These are phyloP conservation scores for Capitulum mitella DNA, from an alignment of 2,888 invertebrate species.

Conservation along the genomic window DNA sequence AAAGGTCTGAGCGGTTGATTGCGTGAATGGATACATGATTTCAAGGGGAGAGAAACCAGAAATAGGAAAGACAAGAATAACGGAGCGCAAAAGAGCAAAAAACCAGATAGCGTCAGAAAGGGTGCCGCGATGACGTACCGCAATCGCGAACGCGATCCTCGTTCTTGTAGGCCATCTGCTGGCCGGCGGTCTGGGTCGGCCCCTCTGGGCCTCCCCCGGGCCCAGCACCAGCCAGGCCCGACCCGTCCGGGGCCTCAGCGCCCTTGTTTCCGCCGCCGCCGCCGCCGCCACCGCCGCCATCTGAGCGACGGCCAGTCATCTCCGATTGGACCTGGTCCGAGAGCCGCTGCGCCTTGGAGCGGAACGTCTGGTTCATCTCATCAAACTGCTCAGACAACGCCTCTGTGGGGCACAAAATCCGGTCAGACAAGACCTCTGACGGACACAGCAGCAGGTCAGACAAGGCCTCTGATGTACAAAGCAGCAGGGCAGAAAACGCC, in stretches of 20 bases:
- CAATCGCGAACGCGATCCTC: constrained; percentile 24
- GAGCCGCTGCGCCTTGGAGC: constrained; percentile 61
- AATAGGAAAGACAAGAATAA: too few relatives aligned
- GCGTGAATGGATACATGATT: too few relatives aligned
- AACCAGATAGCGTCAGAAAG: too few relatives aligned
- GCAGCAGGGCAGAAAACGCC: too few relatives aligned
- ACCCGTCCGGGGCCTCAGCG: too few relatives aligned
- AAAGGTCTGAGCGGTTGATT: too few relatives aligned
- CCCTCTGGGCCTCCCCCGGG: not conserved
- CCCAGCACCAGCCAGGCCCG: not conserved
- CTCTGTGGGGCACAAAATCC: constrained; percentile 42
- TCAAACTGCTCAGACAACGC: constrained; percentile 57
- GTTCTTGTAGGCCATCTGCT: constrained; percentile 39
- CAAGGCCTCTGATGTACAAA: too few relatives aligned
- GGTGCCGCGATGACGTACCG: not conserved
- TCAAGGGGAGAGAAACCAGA: too few relatives aligned
- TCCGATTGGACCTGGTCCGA: constrained; percentile 58
- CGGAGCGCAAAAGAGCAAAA: too few relatives aligned
- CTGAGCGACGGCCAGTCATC: constrained; percentile 40
- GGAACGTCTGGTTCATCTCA: constrained; percentile 60
- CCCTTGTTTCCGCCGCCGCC: too few relatives aligned
- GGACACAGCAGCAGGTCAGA: too few relatives aligned
- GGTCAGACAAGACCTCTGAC: not conserved
- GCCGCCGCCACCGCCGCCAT: not conserved
- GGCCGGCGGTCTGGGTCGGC: constrained; percentile 40